phyloP scores from a whole-genome alignment of 2,888 invertebrate genomes.

The Aricia artaxerxes region DNA sequence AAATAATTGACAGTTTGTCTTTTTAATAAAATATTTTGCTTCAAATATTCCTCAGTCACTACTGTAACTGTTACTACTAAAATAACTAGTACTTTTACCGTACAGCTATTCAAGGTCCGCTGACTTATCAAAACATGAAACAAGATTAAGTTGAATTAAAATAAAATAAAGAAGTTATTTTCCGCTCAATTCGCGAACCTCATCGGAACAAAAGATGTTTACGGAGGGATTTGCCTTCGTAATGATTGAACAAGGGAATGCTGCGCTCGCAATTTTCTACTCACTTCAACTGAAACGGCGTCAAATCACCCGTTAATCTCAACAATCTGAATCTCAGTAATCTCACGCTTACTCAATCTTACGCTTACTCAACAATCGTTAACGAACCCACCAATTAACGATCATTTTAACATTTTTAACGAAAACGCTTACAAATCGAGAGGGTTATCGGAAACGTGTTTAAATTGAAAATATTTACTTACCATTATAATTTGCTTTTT shows the following conservation, averaged over 20 bases:
- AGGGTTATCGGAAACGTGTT: not conserved
- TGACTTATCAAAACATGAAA: not conserved
- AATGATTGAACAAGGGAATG: conserved; percentile 22
- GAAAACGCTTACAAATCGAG: not conserved
- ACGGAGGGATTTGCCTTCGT: not conserved
- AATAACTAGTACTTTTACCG: no score
- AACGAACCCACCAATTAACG: not conserved
- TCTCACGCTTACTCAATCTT: not conserved
- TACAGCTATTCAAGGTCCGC: no score
- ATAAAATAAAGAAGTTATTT: not conserved
- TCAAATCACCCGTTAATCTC: conserved; percentile 18
- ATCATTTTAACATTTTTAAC: conserved; percentile 2
- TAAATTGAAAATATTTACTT: not conserved
- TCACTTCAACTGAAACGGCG: conserved; percentile 13
- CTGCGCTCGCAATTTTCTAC: conserved; percentile 13
- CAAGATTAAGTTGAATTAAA: not conserved
- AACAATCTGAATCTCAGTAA: not conserved
- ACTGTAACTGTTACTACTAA: no score
- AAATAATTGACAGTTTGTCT: no score
- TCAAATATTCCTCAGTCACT: no score
- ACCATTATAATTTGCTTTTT: not conserved
- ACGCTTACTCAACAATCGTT: not conserved
- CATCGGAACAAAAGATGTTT: not conserved
- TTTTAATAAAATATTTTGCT: no score
- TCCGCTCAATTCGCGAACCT: not conserved